Conservation (phyloP, 2,113 vertebrate genomes). For the Suricata suricatta region DNA sequence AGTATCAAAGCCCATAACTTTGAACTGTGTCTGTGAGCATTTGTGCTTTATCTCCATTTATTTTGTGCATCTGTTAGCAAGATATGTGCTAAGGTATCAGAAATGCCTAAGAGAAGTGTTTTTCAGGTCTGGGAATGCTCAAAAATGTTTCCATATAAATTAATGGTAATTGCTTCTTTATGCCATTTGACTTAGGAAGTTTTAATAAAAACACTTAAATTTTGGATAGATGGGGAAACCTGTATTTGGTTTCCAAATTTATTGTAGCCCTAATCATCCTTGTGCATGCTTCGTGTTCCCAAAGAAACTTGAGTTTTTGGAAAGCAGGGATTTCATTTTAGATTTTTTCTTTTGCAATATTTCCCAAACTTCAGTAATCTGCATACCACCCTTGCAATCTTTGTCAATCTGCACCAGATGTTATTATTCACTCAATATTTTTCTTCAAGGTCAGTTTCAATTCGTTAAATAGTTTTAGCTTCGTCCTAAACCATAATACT, state of each 20-base stretch:
- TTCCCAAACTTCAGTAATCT: neutral
- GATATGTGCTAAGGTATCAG: neutral
- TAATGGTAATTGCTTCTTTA: neutral
- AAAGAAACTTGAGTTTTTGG: neutral
- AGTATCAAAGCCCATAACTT: neutral
- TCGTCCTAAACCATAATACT: neutral
- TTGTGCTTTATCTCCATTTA: neutral
- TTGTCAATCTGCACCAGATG: neutral
- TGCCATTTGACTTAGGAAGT: neutral
- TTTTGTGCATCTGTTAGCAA: neutral
- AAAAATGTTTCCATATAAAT: neutral
- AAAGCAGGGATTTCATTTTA: constrained; percentile 45
- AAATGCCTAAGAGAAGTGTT: neutral
- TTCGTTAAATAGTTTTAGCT: neutral
- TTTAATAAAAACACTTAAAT: neutral
- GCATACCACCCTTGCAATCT: neutral
- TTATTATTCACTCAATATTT: constrained; percentile 3
- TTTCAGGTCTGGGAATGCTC: neutral
- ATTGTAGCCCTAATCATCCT: neutral
- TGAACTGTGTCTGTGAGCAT: neutral
- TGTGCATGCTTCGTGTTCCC: neutral
- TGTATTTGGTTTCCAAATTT: neutral
- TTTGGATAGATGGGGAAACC: neutral
- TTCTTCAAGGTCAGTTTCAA: neutral
- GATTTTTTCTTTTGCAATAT: neutral